Base-by-base conservation (phyloP, 2,888 invertebrate species). In the Macrosiphum euphorbiae region DNA sequence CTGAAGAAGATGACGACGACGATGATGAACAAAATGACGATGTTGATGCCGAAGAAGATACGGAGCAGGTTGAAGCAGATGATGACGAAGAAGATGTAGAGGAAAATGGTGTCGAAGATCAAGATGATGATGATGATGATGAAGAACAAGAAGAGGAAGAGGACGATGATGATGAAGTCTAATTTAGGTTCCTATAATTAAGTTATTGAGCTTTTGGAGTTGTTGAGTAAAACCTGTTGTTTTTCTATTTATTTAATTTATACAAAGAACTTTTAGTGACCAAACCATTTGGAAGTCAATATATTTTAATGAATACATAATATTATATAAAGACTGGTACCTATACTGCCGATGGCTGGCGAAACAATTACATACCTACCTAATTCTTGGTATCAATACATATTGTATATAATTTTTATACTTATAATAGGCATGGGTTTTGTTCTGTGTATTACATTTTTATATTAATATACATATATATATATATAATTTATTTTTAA, bases 41-140 rank as follows among this genome's bases (percentile, higher is more conserved):
- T 41, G 90, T 87, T n/a, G 94, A 61, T 87, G 78, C 94, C 20
- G 92, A 90, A 4, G 94, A 94, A 20, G 92, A 89, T 26, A 87
- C 92, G 3, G 94, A 91, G 11, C 41, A 90, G 50, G 86, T 94
- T 58, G 94, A 93, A 11, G 92, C 89, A 95, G 35, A 88, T n/a
- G 91, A 94, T 13, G 94, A 94, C 13, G 94, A 94, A 16, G 94
- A 92, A 35, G 90, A 95, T n/a, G 90, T 26, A 1, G 94, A 86
- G 41, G 87, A 93, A 13, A 58, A 94, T 41, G 94, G 94, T 28
- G 94, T 94, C 35, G 91, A 94, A 5, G 94, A 88, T 61, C 93
- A 94, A 24, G 95, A 94, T 35, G 90, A 84, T 0, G 58, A 90
- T 0, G 58, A 90, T 8, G 84, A 88, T 3, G 92, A 90, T 26